A percentile compares a stretch with the other conserved stretches of the same genome.
Evolutionary conservation across 1,140 invertebrate species (phyloP).

Genomic region (Diachasmimorpha longicaudata): DNA sequence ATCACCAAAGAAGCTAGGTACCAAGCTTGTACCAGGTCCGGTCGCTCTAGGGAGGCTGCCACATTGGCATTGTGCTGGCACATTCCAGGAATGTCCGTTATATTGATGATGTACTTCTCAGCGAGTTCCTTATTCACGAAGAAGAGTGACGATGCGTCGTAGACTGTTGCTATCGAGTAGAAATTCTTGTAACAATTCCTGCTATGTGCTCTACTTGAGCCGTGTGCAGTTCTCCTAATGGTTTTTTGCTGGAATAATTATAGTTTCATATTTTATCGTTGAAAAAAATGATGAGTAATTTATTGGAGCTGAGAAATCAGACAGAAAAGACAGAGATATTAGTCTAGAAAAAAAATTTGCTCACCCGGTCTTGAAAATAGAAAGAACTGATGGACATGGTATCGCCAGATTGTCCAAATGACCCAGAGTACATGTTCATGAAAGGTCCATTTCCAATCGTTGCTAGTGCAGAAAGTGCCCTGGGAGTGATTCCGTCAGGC

Average conservation of each 20-base stretch:
- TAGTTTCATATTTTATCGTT: too few species aligned
- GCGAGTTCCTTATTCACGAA: conserved; percentile 81
- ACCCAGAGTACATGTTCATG: conserved; percentile 60
- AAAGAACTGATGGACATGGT: conserved; percentile 73
- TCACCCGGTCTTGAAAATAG: conserved; percentile 81
- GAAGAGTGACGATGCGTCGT: conserved; percentile 79
- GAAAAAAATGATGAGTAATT: too few species aligned
- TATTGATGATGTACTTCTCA: conserved; percentile 78
- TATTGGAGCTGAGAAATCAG: too few species aligned
- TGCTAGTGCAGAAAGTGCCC: conserved; percentile 79
- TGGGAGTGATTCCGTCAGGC: conserved; percentile 74
- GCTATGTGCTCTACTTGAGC: conserved; percentile 39
- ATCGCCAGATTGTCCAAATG: conserved; percentile 63
- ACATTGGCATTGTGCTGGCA: conserved; percentile 82
- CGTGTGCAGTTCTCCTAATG: conserved; percentile 58
- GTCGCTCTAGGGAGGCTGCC: conserved; percentile 75
- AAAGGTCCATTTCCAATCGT: conserved; percentile 57
- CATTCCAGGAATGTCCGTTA: conserved; percentile 68
- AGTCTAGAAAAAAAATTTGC: conserved; percentile 39
- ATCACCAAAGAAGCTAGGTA: conserved; percentile 76
- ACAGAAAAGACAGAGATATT: too few species aligned
- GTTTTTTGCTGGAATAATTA: conserved; percentile 56
- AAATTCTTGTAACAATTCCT: conserved; percentile 58
- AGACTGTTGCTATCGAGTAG: conserved; percentile 75
- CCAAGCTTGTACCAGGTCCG: conserved; percentile 88